These are phyloP conservation scores for Rutpela maculata DNA, from an alignment of 2,888 invertebrate genomes.

Conservation along the genomic window DNA sequence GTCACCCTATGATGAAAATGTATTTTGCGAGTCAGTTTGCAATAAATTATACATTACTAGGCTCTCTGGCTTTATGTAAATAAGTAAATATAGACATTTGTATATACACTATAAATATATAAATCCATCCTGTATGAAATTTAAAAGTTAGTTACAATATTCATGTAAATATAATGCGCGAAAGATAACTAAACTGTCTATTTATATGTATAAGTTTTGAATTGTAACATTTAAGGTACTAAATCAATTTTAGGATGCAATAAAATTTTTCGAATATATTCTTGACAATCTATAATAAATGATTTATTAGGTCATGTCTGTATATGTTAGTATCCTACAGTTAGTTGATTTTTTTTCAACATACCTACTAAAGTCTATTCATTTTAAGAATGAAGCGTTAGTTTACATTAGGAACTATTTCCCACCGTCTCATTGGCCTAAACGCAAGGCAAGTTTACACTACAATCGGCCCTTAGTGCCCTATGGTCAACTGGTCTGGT, in stretches of 20 bases:
- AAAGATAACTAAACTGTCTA: conserved; percentile 16
- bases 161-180: not conserved
- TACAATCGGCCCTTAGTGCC: no score
- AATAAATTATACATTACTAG: not conserved
- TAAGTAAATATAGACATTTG: not conserved
- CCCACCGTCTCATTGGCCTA: no score
- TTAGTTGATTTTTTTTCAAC: not conserved
- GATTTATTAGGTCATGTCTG: not conserved
- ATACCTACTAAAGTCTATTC: not conserved
- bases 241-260: not conserved
- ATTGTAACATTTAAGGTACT: conserved; percentile 1
- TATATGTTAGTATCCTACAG: not conserved
- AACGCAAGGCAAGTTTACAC: no score
- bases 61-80: not conserved
- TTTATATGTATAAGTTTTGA: conserved; percentile 1
- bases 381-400: no score
- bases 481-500: no score
- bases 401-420: no score
- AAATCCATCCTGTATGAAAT: not conserved
- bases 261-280: conserved; percentile 7
- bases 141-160: not conserved
- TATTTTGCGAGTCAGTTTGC: not conserved
- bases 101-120: not conserved
- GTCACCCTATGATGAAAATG: not conserved
- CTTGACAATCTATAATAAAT: conserved; percentile 13